Conservation (phyloP, 2,888 invertebrate species). For the Cantharis flavilabris region DNA sequence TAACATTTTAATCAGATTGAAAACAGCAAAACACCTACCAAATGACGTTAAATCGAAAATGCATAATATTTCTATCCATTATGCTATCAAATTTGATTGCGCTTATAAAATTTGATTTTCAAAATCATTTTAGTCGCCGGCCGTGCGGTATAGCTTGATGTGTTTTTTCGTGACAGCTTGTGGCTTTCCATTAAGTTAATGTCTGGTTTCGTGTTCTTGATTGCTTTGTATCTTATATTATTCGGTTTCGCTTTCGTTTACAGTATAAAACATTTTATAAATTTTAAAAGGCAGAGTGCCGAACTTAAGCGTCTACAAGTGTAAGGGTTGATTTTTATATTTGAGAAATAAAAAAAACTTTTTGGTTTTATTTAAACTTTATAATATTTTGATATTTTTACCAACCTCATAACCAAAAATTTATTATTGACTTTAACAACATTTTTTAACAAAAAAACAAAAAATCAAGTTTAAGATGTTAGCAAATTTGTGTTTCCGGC, state of each 20-base stretch:
- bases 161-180: not conserved
- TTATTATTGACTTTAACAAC: too few relatives aligned
- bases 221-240: not conserved
- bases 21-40: not conserved
- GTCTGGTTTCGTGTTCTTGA: not conserved
- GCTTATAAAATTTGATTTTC: not conserved
- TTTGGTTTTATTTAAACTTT: too few relatives aligned
- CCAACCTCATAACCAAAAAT: too few relatives aligned
- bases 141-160: not conserved
- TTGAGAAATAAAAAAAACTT: too few relatives aligned
- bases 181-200: not conserved
- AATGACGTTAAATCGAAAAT: not conserved
- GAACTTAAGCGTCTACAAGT: not conserved
- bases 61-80: not conserved
- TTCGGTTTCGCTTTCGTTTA: not conserved
- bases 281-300: not conserved
- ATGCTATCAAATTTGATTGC: not conserved
- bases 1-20: not conserved
- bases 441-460: too few relatives aligned
- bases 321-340: too few relatives aligned
- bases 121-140: not conserved
- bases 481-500: too few relatives aligned
- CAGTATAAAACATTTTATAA: not conserved
- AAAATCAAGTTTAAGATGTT: too few relatives aligned
- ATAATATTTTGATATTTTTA: too few relatives aligned